Evolutionary conservation across 2,888 invertebrate genomes (phyloP).

Genomic region (Drosophila buzzatii): DNA sequence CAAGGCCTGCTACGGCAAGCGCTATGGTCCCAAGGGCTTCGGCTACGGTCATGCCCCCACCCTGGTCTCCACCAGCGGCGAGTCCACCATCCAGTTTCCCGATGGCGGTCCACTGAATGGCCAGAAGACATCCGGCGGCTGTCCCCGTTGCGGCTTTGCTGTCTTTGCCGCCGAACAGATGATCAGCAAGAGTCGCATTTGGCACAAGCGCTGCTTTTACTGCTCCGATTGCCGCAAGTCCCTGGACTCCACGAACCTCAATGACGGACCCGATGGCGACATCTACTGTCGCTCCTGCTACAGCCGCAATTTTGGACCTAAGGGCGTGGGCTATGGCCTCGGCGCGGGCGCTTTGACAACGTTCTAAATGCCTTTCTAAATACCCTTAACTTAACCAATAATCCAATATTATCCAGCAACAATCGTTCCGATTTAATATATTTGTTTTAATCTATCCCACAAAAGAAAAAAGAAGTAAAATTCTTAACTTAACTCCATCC

Average conservation of each 20-base stretch:
- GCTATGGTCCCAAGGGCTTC: conserved; percentile 96
- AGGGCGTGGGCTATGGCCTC: conserved; percentile 95
- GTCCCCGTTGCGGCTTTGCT: conserved; percentile 94
- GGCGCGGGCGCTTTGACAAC: conserved; percentile 96
- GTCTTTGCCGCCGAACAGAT: conserved; percentile 99
- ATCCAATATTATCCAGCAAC: conserved; percentile 18
- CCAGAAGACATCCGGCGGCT: conserved; percentile 91
- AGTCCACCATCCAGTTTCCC: conserved; percentile 89
- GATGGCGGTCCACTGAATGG: conserved; percentile 91
- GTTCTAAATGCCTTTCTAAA: conserved; percentile 88
- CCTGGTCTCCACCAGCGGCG: conserved; percentile 91
- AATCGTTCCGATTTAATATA: conserved; percentile 58
- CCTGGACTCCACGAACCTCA: conserved; percentile 94
- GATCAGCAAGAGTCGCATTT: conserved; percentile 96
- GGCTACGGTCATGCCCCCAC: conserved; percentile 95
- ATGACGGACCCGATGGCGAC: conserved; percentile 96
- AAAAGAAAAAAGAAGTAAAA: not conserved
- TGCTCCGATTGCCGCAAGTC: conserved; percentile 95
- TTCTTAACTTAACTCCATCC: conserved; percentile 42
- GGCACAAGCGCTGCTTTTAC: conserved; percentile 97
- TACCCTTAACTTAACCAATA: conserved; percentile 20
- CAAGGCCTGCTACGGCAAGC: conserved; percentile 95
- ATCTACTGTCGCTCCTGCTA: conserved; percentile 97
- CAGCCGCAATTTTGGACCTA: conserved; percentile 94
- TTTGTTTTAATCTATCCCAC: conserved; percentile 42